These are phyloP conservation scores for Danio albolineatus DNA, from an alignment of 2,797 vertebrate species.

Conservation along the genomic window DNA sequence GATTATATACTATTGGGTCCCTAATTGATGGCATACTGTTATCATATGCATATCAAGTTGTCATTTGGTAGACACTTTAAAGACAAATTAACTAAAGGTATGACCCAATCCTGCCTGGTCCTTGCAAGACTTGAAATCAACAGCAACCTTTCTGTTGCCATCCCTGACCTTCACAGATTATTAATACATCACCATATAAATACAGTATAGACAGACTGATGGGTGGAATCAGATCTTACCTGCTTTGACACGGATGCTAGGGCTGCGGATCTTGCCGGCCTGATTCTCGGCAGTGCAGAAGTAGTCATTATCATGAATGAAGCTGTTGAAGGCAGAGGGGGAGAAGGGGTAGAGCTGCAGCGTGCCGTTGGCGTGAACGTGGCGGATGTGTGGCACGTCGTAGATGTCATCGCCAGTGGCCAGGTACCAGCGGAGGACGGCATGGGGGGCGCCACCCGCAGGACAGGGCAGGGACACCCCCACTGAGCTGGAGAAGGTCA, in stretches of 20 bases:
- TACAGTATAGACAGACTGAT: not conserved
- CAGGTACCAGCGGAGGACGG: conserved; percentile 97
- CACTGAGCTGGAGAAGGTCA: conserved; percentile 99
- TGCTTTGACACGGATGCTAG: conserved; percentile 97
- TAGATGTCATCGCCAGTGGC: conserved; percentile 99
- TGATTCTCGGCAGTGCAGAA: conserved; percentile 99
- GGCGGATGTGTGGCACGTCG: conserved; percentile 97
- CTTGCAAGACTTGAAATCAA: not conserved
- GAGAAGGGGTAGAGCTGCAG: conserved; percentile 99
- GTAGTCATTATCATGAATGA: conserved; percentile 99
- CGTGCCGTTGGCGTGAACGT: conserved; percentile 98
- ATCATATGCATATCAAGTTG: not conserved
- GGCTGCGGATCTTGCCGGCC: conserved; percentile 97
- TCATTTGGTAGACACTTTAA: not conserved
- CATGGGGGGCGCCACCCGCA: conserved; percentile 95
- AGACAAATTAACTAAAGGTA: no score
- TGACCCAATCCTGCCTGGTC: not conserved
- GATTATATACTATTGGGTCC: not conserved
- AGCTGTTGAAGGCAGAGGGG: conserved; percentile 98
- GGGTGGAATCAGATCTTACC: conserved; percentile 75
- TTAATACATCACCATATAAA: not conserved
- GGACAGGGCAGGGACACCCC: conserved; percentile 99
- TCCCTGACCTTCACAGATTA: not conserved
- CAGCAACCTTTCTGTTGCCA: not conserved
- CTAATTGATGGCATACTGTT: no score